Evolutionary conservation across 2,113 vertebrate genomes (phyloP), one percentile per base, ranked within the genome.

Genomic region (Zosterops pallidus): DNA sequence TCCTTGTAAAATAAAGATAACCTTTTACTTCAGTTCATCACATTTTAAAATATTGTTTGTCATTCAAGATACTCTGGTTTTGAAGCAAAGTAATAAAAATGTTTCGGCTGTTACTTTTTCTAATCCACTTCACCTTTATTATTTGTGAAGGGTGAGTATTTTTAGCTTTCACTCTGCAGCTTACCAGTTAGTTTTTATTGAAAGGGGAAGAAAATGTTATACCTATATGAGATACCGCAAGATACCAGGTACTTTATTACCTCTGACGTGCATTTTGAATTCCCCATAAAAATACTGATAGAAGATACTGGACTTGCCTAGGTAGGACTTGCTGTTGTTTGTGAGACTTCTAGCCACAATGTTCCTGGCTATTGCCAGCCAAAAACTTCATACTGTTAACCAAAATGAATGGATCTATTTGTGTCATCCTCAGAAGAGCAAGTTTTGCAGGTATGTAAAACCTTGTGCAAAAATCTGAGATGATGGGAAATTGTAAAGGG

Each of bases 391-490:
- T 80, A 44, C 20, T 65, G 7, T 74, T 94, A 89, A 84, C 46
- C 86, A 95, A 89, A 95, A 53, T 63, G 23, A 95, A 39, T 89
- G 84, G 78, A 91, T 94, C 41, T 92, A 0, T 94, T 91, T 96
- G 37, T 79, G 42, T 83, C 86, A 72, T 83, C 94, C 57, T 85
- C 67, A 89, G 95, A 95, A 95, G 91, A 96, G 62, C 80, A 87
- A 91, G 60, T 82, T 94, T 79, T 94, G 42, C 87, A 97, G 96
- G 96, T 97, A 95, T 96, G 95, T 97, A 91, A 92, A 76, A 56
- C 26, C 79, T 72, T 92, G 26, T 62, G n/a, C 55, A 69, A 64
- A 35, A 6, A 53, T 55, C 64, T 64, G 52, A 95, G 82, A 65
- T 55, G 24, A 52, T 87, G 70, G 60, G 70, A 79, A 75, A 64